phyloP scores from a whole-genome alignment of 1,140 invertebrate species.

The Philopotamus ludificatus region DNA sequence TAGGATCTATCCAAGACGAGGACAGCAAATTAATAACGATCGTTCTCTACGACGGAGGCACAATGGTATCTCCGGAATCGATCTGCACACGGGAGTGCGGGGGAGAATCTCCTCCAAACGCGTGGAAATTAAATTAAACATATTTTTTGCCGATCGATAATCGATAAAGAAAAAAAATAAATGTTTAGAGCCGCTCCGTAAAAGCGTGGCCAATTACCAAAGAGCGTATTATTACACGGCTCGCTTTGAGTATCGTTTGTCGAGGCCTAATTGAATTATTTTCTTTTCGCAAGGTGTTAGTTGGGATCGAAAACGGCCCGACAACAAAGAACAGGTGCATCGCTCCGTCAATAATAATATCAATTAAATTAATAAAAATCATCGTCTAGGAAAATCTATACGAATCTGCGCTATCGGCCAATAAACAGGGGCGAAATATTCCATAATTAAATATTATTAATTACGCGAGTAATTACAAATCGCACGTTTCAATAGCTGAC shows the following conservation, averaged over 20 bases:
- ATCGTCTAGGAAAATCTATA: no score
- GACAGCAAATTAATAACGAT: constrained; percentile 24
- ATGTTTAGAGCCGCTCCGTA: background rate
- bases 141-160: no score
- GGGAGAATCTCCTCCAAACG: no score
- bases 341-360: no score
- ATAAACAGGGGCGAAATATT: no score
- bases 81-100: constrained; percentile 9
- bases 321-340: background rate
- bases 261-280: constrained; percentile 27
- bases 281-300: constrained; percentile 15
- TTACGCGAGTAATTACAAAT: no score
- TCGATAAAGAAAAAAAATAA: background rate
- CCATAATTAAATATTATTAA: no score
- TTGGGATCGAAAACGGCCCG: background rate
- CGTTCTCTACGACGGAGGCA: constrained; percentile 20
- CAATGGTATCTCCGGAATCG: constrained; percentile 17
- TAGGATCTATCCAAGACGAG: background rate
- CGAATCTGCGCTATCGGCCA: no score
- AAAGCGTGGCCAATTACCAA: background rate
- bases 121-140: no score
- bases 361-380: no score
- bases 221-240: background rate
- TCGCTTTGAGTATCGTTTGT: background rate
- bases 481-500: no score